These are phyloP conservation scores for Mercenaria mercenaria DNA, from an alignment of 1,140 invertebrate genomes.

Conservation along the genomic window DNA sequence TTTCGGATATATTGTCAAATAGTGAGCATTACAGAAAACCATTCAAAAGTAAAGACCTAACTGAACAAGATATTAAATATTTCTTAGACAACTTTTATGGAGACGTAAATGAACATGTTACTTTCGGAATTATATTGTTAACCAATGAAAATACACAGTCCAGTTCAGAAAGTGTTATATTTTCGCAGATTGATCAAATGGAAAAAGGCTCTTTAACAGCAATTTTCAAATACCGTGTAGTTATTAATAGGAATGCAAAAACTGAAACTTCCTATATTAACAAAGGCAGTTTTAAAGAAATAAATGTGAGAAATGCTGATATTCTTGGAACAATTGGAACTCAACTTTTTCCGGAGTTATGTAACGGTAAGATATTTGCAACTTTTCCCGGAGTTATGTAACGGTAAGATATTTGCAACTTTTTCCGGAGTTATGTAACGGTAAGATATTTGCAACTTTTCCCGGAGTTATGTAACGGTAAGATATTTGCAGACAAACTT, in stretches of 20 bases:
- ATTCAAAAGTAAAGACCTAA: neutral
- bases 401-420: no score
- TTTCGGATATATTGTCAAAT: neutral
- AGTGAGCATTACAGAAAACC: neutral
- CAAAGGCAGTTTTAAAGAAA: neutral
- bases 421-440: no score
- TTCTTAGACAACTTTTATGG: neutral
- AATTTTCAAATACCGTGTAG: neutral
- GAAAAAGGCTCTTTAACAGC: no score
- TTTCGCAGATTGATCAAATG: no score
- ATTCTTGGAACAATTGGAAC: neutral
- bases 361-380: neutral
- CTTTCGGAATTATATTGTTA: neutral
- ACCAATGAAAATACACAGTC: neutral
- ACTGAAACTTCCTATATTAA: neutral
- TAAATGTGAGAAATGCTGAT: neutral
- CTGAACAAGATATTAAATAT: neutral
- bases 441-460: no score
- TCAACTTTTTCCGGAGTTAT: neutral
- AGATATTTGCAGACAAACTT: no score
- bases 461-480: no score
- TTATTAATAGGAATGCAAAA: neutral
- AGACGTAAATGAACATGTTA: neutral
- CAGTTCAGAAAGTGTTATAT: neutral
- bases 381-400: no score